Evolutionary conservation across 2,888 invertebrate genomes (phyloP).

Genomic region (Eubasilissa splendida): DNA sequence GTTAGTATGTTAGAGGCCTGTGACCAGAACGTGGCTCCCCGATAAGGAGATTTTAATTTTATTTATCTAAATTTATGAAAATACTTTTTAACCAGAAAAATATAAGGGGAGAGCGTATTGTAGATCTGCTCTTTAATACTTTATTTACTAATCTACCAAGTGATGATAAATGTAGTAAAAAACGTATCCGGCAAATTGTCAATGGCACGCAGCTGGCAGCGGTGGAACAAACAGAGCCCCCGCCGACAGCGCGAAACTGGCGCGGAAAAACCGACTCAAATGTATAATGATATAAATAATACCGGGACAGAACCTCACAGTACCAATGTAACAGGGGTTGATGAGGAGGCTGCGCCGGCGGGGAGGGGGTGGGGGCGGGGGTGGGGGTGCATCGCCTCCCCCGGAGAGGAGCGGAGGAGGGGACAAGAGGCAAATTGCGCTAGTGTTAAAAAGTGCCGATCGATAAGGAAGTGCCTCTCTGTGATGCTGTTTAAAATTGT

Average conservation of each 20-base stretch:
- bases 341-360: constrained; percentile 56
- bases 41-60: no score
- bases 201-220: neutral
- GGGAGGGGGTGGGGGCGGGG: constrained; percentile 52
- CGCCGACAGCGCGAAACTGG: constrained; percentile 46
- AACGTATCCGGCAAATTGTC: no score
- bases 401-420: constrained; percentile 59
- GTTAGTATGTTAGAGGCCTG: no score
- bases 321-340: constrained; percentile 60
- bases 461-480: constrained; percentile 74
- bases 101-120: no score
- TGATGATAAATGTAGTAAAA: no score
- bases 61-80: no score
- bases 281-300: constrained; percentile 58
- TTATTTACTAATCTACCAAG: no score
- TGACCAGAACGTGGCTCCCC: no score
- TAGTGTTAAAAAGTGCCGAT: constrained; percentile 76
- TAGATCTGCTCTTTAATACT: no score
- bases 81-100: no score
- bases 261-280: constrained; percentile 56
- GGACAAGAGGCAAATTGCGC: constrained; percentile 62
- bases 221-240: neutral
- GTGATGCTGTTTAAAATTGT: constrained; percentile 71
- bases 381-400: constrained; percentile 48
- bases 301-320: constrained; percentile 59